phyloP scores from a whole-genome alignment of 1,140 invertebrate genomes.

The Holotrichia oblita region DNA sequence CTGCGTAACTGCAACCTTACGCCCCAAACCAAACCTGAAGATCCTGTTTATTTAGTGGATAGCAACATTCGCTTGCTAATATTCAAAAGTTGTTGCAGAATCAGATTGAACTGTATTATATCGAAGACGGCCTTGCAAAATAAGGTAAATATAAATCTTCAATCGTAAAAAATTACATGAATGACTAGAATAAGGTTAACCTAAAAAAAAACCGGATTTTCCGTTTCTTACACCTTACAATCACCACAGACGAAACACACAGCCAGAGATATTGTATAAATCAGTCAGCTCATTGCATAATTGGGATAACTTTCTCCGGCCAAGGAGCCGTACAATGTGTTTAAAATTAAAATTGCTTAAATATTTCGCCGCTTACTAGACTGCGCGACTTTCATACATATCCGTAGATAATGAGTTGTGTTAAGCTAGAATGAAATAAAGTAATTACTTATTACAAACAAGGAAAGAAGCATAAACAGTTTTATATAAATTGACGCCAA shows the following conservation, averaged over 20 bases:
- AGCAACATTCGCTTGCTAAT: too few relatives aligned
- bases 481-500: too few relatives aligned
- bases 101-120: too few relatives aligned
- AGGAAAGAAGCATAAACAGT: not conserved
- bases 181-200: too few relatives aligned
- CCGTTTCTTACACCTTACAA: not conserved
- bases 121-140: too few relatives aligned
- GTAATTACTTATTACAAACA: not conserved
- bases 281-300: not conserved
- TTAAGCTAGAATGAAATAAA: not conserved
- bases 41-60: too few relatives aligned
- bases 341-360: not conserved
- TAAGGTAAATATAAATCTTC: too few relatives aligned
- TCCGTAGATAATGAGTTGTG: not conserved
- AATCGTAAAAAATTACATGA: too few relatives aligned
- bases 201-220: not conserved
- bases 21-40: too few relatives aligned
- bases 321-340: not conserved
- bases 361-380: not conserved
- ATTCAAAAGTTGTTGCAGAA: too few relatives aligned
- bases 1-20: too few relatives aligned
- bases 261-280: not conserved
- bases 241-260: not conserved
- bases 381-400: not conserved
- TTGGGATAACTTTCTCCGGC: constrained; percentile 1